These are phyloP conservation scores for Plutella xylostella DNA, from an alignment of 2,888 invertebrate species.

Conservation along the genomic window DNA sequence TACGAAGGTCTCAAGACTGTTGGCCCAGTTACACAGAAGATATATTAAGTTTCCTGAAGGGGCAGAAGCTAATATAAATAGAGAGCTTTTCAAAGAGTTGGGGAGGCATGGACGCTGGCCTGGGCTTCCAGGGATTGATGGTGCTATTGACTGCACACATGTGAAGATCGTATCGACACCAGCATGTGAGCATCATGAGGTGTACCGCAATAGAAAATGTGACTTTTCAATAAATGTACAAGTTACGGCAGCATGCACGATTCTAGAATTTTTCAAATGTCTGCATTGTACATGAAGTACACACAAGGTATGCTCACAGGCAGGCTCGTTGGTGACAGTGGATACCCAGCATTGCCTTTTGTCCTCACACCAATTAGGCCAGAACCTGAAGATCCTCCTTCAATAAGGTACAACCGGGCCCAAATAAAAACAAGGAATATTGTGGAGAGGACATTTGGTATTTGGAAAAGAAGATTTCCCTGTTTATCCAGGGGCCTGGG, in stretches of 20 bases:
- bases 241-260: constrained; percentile 11
- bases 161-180: constrained; percentile 12
- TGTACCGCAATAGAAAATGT: constrained; percentile 10
- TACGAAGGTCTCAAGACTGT: too few species aligned
- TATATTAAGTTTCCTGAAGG: background rate
- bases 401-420: constrained; percentile 7
- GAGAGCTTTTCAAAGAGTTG: background rate
- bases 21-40: too few species aligned
- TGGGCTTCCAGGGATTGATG: constrained; percentile 3
- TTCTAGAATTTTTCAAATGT: constrained; percentile 14
- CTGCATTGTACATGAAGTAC: constrained; percentile 8
- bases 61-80: background rate
- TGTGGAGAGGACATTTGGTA: constrained; percentile 10
- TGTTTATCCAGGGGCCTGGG: constrained; percentile 13
- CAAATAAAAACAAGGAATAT: constrained; percentile 11
- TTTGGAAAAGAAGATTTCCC: constrained; percentile 8
- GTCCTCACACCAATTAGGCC: constrained; percentile 10
- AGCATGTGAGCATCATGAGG: constrained; percentile 12
- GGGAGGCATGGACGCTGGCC: constrained; percentile 1
- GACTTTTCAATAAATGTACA: constrained; percentile 13
- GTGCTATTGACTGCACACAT: too few species aligned
- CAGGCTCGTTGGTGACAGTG: constrained; percentile 12
- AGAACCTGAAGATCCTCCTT: constrained; percentile 6
- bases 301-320: constrained; percentile 7
- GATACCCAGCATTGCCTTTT: constrained; percentile 11